Percentiles rank a stretch among this genome's conserved stretches.
These are phyloP conservation scores for human (Homo sapiens) DNA, from an alignment of 2,113 vertebrate genomes.

Conservation along the genomic window DNA sequence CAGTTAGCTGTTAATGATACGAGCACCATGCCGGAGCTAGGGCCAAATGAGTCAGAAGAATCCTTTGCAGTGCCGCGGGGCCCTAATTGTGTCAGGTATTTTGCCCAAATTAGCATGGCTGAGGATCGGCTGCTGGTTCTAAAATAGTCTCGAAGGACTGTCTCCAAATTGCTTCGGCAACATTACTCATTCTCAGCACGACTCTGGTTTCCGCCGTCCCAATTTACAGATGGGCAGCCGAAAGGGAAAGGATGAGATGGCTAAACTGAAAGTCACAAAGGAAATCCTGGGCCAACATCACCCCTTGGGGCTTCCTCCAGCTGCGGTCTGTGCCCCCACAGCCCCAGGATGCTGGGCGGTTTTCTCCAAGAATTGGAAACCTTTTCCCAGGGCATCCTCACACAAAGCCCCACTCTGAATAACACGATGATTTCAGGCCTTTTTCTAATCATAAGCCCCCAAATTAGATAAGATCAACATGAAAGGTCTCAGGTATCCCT, in stretches of 20 bases:
- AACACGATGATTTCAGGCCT: not conserved
- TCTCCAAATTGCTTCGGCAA: not conserved
- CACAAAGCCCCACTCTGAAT: fast-evolving
- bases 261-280: not conserved
- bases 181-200: fast-evolving
- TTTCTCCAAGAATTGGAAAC: not conserved
- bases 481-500: fast-evolving
- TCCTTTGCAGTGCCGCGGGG: fast-evolving
- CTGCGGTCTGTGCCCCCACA: fast-evolving
- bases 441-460: not conserved
- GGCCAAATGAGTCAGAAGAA: not conserved
- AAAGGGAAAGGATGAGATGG: no score
- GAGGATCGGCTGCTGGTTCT: not conserved
- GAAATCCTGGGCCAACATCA: fast-evolving
- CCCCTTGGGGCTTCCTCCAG: not conserved
- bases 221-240: not conserved
- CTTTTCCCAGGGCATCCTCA: not conserved
- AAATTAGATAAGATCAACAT: not conserved
- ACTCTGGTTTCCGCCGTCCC: not conserved
- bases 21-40: not conserved
- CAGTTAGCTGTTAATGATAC: not conserved
- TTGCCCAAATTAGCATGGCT: not conserved
- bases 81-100: fast-evolving
- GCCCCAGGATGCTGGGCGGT: fast-evolving
- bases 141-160: not conserved